These are phyloP conservation scores for Eupeodes corollae DNA, from an alignment of 1,140 invertebrate species.

Conservation along the genomic window DNA sequence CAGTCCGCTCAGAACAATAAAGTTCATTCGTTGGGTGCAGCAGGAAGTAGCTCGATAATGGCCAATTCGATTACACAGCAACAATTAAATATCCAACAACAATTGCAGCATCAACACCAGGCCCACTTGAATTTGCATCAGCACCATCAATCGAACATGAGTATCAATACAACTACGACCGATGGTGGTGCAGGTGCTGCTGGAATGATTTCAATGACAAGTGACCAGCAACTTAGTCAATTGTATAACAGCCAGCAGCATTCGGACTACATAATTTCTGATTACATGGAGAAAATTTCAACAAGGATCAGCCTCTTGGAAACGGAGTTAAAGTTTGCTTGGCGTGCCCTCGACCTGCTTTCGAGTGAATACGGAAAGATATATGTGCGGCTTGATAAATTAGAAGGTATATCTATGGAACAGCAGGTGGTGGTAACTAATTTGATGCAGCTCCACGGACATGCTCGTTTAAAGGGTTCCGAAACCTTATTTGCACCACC, in stretches of 20 bases:
- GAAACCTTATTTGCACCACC: not conserved
- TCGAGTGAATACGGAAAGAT: constrained; percentile 88
- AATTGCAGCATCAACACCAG: constrained; percentile 12
- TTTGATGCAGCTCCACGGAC: constrained; percentile 64
- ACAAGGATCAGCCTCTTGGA: constrained; percentile 75
- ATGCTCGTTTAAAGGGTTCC: not conserved
- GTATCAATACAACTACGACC: not conserved
- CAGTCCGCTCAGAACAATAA: constrained; percentile 6
- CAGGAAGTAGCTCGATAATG: constrained; percentile 9
- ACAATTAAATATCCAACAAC: constrained; percentile 22
- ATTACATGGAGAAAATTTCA: constrained; percentile 80
- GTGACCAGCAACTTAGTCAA: constrained; percentile 28
- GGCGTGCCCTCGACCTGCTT: constrained; percentile 78
- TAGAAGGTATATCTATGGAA: constrained; percentile 78
- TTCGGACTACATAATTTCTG: constrained; percentile 60
- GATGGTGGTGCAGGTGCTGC: not conserved
- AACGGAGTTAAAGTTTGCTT: constrained; percentile 81
- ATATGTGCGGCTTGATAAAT: constrained; percentile 83
- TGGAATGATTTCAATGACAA: constrained; percentile 23
- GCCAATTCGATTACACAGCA: constrained; percentile 7
- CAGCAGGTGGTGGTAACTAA: constrained; percentile 86
- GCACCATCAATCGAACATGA: constrained; percentile 6
- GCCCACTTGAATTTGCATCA: constrained; percentile 2
- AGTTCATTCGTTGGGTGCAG: not conserved
- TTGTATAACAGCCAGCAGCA: constrained; percentile 31